Conservation (phyloP, 1,140 invertebrate genomes). For the Pachyrhynchus sulphureomaculatus region DNA sequence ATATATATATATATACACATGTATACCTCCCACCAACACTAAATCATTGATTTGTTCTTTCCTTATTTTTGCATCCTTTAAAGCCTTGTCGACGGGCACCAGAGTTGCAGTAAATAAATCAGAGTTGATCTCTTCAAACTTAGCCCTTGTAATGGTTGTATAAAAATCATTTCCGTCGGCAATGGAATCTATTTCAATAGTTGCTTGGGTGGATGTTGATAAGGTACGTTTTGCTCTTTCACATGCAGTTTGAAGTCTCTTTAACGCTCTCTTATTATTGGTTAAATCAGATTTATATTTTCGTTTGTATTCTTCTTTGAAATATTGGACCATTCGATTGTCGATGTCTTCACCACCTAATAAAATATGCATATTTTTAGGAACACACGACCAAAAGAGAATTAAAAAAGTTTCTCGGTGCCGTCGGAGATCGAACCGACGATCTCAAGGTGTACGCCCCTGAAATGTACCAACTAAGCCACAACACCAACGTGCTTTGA, state of each 20-base stretch:
- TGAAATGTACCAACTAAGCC: too few relatives aligned
- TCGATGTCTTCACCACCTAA: constrained; percentile 75
- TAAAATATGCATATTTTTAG: neutral
- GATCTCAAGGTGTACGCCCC: too few relatives aligned
- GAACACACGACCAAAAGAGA: too few relatives aligned
- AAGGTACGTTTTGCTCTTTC: constrained; percentile 81
- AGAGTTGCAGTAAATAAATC: constrained; percentile 62
- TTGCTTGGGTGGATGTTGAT: constrained; percentile 70
- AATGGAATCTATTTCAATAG: constrained; percentile 71
- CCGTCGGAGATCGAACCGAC: too few relatives aligned
- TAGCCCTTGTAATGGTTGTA: constrained; percentile 67
- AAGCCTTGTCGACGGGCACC: constrained; percentile 60
- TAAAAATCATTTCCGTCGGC: constrained; percentile 73
- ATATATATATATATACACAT: neutral
- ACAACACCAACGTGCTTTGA: too few relatives aligned
- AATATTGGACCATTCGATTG: constrained; percentile 80
- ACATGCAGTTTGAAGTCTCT: constrained; percentile 62
- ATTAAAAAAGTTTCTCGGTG: too few relatives aligned
- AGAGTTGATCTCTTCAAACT: constrained; percentile 68
- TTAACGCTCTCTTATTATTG: constrained; percentile 49
- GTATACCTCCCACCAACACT: constrained; percentile 27
- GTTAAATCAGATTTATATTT: constrained; percentile 50
- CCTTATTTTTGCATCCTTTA: constrained; percentile 67
- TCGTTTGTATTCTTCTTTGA: constrained; percentile 58
- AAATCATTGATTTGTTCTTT: constrained; percentile 50